Base-by-base conservation (phyloP, 2,888 invertebrate species). In the Lasioglossum lativentre region DNA sequence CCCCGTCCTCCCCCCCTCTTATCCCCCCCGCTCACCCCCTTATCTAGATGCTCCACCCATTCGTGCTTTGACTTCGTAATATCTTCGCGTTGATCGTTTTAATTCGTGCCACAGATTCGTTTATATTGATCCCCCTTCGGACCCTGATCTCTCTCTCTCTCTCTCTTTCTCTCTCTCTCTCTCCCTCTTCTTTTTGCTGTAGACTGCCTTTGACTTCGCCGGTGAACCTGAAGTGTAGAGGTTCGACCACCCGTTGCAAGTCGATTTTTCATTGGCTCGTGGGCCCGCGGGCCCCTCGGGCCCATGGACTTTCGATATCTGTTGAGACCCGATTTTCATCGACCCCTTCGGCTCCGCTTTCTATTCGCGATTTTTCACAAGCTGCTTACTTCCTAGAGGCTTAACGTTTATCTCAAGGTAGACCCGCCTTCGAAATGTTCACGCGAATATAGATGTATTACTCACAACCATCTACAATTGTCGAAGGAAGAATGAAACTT, bases 41-140 rank as follows among this genome's bases (percentile, higher is more conserved):
- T 70, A 75, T 82, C 74, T 52, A 63, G 77, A 82, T 77, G 40
- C 76, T 59, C 59, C 68, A 12, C 59, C 19, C 42, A 30, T 82
- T 73, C 38, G 23, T 52, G n/a, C 75, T 23, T 66, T 38, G 2
- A 77, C 38, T 38, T 74, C 47, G 23, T 45, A 45, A 73, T 74
- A 27, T n/a, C 34, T 63, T 73, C 63, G 38, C 38, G 42, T 47
- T 74, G 42, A 12, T 66, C 79, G 45, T 66, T 66, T 79, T 74
- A 79, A 79, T 79, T 66, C 40, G 27, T 40, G 38, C 70, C 47
- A n/a, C 27, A 30, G 34, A 34, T 66, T 27, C 45, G 27, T 66
- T 47, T 8, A 34, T 66, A 76, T 66, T 66, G 59, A 76, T 76
- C 75, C 45, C 30, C 16, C 19, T 16, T 4, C 30, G 38, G n/a